Percentiles rank a stretch among this genome's conserved stretches.
These are phyloP conservation scores for Blastobasis lacticolella DNA, from an alignment of 2,888 invertebrate species.

Conservation along the genomic window DNA sequence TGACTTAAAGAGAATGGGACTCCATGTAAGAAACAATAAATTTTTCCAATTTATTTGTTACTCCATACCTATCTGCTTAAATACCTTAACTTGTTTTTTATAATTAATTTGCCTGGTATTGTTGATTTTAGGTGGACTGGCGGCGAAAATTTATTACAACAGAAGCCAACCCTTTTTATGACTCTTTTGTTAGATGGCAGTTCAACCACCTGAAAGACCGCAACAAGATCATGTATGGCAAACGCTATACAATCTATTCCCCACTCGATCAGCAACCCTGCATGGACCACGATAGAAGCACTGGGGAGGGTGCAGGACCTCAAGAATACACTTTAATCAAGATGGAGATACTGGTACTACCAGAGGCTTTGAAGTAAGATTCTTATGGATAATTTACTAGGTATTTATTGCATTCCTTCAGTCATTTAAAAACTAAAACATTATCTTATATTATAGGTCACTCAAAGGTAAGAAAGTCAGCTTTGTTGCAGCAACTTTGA, in stretches of 20 bases:
- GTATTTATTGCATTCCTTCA: no score
- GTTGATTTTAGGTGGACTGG: constrained; percentile 89
- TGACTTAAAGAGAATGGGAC: constrained; percentile 92
- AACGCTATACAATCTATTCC: constrained; percentile 96
- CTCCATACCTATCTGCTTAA: background rate
- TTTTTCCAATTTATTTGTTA: background rate
- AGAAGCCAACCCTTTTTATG: constrained; percentile 97
- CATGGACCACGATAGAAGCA: constrained; percentile 98
- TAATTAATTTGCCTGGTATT: background rate
- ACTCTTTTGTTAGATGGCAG: constrained; percentile 99
- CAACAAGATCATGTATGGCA: constrained; percentile 96
- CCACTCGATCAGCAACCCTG: constrained; percentile 98
- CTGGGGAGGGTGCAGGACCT: constrained; percentile 98
- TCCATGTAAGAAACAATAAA: constrained; percentile 79
- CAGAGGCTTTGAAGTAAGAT: constrained; percentile 78
- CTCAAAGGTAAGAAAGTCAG: constrained; percentile 76
- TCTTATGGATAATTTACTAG: no score
- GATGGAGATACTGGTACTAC: constrained; percentile 85
- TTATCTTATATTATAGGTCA: constrained; percentile 48
- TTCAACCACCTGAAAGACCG: constrained; percentile 88
- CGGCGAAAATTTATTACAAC: constrained; percentile 98
- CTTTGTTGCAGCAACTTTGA: constrained; percentile 96
- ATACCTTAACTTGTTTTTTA: background rate
- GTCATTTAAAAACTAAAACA: background rate
- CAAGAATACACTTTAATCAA: constrained; percentile 98